These are phyloP conservation scores for Lepus europaeus DNA, from an alignment of 2,113 vertebrate species.

Conservation along the genomic window DNA sequence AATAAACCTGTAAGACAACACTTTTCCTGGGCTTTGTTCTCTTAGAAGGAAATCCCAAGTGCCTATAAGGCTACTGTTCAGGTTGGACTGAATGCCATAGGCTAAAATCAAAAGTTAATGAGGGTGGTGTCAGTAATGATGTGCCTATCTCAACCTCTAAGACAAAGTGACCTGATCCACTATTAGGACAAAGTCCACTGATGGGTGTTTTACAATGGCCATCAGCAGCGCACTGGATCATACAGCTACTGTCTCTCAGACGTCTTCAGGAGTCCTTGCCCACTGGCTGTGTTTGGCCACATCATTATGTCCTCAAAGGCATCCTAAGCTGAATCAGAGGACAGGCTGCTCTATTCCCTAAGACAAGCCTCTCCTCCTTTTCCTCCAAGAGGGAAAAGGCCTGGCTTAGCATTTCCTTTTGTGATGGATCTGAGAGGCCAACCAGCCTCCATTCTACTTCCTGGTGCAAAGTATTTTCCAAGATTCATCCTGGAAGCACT, in stretches of 20 bases:
- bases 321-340: background rate
- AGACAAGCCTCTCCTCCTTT: background rate
- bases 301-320: slow-evolving; percentile 36
- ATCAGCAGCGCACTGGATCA: background rate
- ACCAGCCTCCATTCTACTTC: background rate
- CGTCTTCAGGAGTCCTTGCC: background rate
- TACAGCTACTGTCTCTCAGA: background rate
- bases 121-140: background rate
- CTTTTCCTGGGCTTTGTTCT: background rate
- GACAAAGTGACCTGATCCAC: background rate
- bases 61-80: background rate
- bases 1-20: slow-evolving; percentile 25
- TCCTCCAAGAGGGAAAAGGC: background rate
- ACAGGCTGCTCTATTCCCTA: background rate
- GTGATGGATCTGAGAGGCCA: background rate
- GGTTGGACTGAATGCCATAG: slow-evolving; percentile 18
- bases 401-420: background rate
- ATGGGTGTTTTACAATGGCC: background rate
- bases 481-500: slow-evolving; percentile 17
- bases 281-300: background rate
- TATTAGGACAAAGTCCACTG: background rate
- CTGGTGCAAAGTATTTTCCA: background rate
- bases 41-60: background rate
- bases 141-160: background rate
- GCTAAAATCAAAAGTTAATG: slow-evolving; percentile 25